Evolutionary conservation across 2,113 vertebrate species (phyloP).

Genomic region (Neolamprologus brichardi): DNA sequence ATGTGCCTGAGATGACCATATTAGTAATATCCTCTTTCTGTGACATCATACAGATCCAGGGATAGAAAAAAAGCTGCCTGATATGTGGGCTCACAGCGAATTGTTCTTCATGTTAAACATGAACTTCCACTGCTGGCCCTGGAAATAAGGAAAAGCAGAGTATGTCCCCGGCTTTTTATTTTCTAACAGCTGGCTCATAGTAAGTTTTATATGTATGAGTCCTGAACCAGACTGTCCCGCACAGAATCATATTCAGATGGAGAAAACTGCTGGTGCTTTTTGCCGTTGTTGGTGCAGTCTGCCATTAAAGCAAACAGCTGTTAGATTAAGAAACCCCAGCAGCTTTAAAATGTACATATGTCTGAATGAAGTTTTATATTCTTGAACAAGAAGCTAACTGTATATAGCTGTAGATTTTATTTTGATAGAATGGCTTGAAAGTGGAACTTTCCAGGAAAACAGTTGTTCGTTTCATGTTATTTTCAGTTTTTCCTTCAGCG

Average conservation of each 20-base stretch:
- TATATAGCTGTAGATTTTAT: conserved; percentile 38
- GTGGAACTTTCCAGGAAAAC: not conserved
- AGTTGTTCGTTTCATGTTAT: not conserved
- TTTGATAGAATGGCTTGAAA: conserved; percentile 6
- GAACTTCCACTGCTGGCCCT: not conserved
- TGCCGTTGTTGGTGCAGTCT: not conserved
- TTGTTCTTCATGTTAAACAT: not conserved
- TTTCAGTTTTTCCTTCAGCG: not conserved
- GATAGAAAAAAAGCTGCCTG: not conserved
- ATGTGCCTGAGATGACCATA: not conserved
- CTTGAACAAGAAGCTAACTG: conserved; percentile 2
- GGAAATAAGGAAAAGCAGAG: not conserved
- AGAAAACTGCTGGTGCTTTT: not conserved
- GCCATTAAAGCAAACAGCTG: not conserved
- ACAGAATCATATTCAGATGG: not conserved
- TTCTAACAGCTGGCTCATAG: not conserved
- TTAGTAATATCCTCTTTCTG: not conserved
- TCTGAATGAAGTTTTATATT: conserved; percentile 19
- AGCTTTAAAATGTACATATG: conserved; percentile 15
- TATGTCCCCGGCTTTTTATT: not conserved
- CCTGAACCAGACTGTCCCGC: not conserved
- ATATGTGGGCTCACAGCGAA: not conserved
- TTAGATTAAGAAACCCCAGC: not conserved
- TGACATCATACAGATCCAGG: not conserved
- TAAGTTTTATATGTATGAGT: not conserved